A percentile compares a stretch with the other conserved stretches of the same genome.
phyloP scores from a whole-genome alignment of 1,140 invertebrate species.

The Lepidurus arcticus region DNA sequence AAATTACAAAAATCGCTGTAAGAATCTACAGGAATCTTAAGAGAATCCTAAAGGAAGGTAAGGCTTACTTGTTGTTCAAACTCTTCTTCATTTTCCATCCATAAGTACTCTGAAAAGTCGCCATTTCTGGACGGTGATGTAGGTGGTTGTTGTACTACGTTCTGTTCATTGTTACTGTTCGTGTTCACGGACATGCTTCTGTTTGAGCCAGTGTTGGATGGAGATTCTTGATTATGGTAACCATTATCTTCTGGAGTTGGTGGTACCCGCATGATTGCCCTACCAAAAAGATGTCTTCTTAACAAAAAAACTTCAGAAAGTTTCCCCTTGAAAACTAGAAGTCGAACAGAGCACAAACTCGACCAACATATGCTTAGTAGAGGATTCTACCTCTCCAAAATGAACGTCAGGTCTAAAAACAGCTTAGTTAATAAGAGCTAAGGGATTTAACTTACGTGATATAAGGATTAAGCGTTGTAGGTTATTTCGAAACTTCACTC shows the following conservation, averaged over 20 bases:
- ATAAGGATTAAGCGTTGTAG: not conserved
- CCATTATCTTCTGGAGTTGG: slow-evolving; percentile 14
- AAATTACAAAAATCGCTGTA: not conserved
- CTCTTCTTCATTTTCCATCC: slow-evolving; percentile 87
- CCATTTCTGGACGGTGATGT: slow-evolving; percentile 51
- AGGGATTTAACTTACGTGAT: not conserved
- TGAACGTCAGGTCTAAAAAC: not conserved
- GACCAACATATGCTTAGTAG: not conserved
- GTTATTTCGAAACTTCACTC: not conserved
- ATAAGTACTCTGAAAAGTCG: slow-evolving; percentile 81
- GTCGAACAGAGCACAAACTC: not conserved
- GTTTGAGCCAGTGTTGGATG: not conserved
- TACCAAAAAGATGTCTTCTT: not conserved
- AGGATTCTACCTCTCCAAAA: not conserved
- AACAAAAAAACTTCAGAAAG: not conserved
- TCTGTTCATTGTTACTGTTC: not conserved
- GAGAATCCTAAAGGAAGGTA: not conserved
- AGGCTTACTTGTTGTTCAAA: slow-evolving; percentile 70
- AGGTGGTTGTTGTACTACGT: not conserved
- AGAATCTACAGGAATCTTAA: not conserved
- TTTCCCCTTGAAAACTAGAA: not conserved
- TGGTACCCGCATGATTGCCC: not conserved
- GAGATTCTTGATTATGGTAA: slow-evolving; percentile 10
- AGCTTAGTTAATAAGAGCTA: too few species aligned
- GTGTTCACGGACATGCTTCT: not conserved